Base-by-base conservation (phyloP, 2,888 invertebrate genomes). In the Ectemnius cavifrons region DNA sequence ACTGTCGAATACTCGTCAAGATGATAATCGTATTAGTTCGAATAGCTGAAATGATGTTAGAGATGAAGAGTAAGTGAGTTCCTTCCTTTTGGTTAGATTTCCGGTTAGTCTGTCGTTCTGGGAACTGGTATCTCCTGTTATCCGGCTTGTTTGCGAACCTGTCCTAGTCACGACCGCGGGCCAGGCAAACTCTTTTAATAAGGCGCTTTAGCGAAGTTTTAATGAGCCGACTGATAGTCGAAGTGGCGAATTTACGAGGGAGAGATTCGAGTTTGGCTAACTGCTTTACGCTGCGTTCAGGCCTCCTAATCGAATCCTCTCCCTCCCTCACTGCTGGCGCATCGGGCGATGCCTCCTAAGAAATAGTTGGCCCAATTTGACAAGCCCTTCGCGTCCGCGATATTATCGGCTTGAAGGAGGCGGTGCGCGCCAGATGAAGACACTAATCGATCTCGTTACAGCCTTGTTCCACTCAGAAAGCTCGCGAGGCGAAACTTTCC, bases 361-460 rank as follows among this genome's bases (percentile, higher is more conserved):
- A 37, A 37, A 37, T 37, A 37, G 37, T 37, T 37, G 37, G 37
- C 37, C 37, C 37, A 37, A 59, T 67, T 63, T 60, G 71, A 60
- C 46, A 46, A 59, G 47, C 46, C 73, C 73, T 28, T 70, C 37
- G 37, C 37, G 37, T 37, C 37, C 37, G 37, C 73, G 67, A 76
- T 76, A 73, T 69, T 69, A 73, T 37, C 37, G 37, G 37, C 63
- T 73, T 73, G 69, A 73, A 69, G 75, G 49, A 76, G 73, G 18
- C 52, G 67, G 62, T 63, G 61, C 69, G 63, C 14, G 59, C 63
- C 8, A 37, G 37, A 37, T 52, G 65, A 64, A 67, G 65, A 49
- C 57, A 49, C 28, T 66, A 63, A 75, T 76, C 72, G 74, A 74
- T 74, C 71, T 74, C 71, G 71, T 71, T 74, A 67, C 67, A 66